Evolutionary conservation across 2,113 vertebrate species (phyloP), one percentile per base, ranked within the genome.

Genomic region (Gymnobelideus leadbeateri): DNA sequence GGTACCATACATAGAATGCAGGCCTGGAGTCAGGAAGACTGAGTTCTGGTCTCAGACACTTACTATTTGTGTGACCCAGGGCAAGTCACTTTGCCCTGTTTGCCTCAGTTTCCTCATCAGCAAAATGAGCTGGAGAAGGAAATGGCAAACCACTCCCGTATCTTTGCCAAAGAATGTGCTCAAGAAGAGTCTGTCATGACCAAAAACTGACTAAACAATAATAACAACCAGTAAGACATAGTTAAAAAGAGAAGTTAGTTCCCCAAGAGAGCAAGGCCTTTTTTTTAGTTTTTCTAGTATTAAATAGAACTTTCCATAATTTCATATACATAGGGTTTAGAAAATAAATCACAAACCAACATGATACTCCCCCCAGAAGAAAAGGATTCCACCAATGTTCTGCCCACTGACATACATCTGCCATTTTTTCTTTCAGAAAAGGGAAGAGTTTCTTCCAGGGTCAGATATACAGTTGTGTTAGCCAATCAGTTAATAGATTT

Each of bases 401-500:
- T 47, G 23, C 6, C 19, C 52, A 1, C 9, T 31, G 37, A 3
- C 11, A 6, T 26, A 21, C 46, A 25, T 52, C 54, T 90, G 54
- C 43, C 89, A 12, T 91, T 51, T 51, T 51, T 49, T 49, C 47
- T 49, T 49, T 4, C 47, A 49, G 47, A 49, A 49, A 49, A 49
- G 2, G 47, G 47, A 49, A 49, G 47, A 49, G 47, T 21, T 2
- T 46, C 43, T 50, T 91, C 50, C 21, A 0, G 46, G 51, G 28
- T 90, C 90, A 90, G 51, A 6, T 50, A 84, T 77, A 89, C 8
- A 91, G 28, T 91, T 93, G 8, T 96, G 90, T 97, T 95, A 93
- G 43, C 93, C 84, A 25, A 5, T 94, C 91, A 92, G 92, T 95
- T 93, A 96, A 91, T 94, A 94, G 91, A 55, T 31, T 51, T 55